Percentiles rank a stretch among this genome's conserved stretches.
phyloP scores from a whole-genome alignment of 2,888 invertebrate species.

The Brachyptera putata region DNA sequence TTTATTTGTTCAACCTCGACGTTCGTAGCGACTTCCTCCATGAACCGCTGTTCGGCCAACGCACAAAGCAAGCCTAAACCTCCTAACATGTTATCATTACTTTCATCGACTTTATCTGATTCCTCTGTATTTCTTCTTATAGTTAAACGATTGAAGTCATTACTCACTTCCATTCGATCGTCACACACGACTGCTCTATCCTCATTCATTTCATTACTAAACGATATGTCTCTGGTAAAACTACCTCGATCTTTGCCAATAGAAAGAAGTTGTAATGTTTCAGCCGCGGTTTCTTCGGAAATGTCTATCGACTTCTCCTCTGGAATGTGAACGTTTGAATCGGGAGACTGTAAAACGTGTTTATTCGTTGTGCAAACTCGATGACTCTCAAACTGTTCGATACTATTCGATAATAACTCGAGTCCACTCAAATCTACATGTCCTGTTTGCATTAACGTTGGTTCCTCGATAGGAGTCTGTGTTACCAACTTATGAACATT shows the following conservation, averaged over 20 bases:
- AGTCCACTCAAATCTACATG: conserved; percentile 70
- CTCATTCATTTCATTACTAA: too few species aligned
- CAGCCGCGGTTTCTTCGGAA: conserved; percentile 28
- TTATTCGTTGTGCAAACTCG: too few species aligned
- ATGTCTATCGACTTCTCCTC: conserved; percentile 9
- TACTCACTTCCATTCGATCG: neutral
- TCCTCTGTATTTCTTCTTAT: neutral
- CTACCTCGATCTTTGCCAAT: neutral
- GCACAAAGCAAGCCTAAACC: conserved; percentile 72
- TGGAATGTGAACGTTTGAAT: neutral
- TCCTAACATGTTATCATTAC: conserved; percentile 32
- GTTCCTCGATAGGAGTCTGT: conserved; percentile 48
- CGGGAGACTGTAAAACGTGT: neutral
- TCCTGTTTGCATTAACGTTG: conserved; percentile 10
- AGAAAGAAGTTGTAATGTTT: conserved; percentile 29
- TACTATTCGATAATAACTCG: conserved; percentile 78
- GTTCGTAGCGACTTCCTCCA: conserved; percentile 60
- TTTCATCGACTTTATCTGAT: neutral
- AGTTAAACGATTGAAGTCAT: neutral
- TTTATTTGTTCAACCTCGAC: conserved; percentile 22
- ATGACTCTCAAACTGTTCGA: conserved; percentile 64
- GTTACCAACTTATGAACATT: too few species aligned
- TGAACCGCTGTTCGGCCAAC: conserved; percentile 76
- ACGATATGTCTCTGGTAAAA: too few species aligned
- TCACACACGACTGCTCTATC: too few species aligned